Percentiles rank a stretch among this genome's conserved stretches.
These are phyloP conservation scores for Channa striata DNA, from an alignment of 2,797 vertebrate species.

Conservation along the genomic window DNA sequence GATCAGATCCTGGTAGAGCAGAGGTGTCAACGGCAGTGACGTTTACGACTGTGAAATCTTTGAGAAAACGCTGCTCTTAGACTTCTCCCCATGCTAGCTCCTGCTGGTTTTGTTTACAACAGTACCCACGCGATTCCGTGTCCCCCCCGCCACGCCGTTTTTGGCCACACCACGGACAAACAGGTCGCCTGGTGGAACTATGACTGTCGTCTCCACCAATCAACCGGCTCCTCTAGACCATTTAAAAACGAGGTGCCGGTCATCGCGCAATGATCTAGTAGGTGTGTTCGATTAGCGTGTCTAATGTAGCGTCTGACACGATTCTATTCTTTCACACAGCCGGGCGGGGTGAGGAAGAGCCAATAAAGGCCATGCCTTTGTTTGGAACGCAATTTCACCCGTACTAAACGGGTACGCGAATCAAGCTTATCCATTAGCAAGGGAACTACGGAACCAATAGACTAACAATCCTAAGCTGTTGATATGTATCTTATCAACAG, in stretches of 20 bases:
- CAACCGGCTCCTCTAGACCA: slow-evolving; percentile 86
- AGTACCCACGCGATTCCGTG: not conserved
- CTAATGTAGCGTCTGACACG: slow-evolving; percentile 3
- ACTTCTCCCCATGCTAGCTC: not conserved
- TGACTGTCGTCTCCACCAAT: slow-evolving; percentile 76
- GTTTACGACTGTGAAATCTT: not conserved
- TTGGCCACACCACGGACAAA: not conserved
- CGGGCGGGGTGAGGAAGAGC: slow-evolving; percentile 48
- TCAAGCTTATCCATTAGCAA: slow-evolving; percentile 38
- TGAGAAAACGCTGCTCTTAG: not conserved
- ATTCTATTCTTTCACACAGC: slow-evolving; percentile 23
- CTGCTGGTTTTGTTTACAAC: not conserved
- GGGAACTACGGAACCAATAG: slow-evolving; percentile 60
- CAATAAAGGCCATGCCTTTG: not conserved
- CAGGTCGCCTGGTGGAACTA: slow-evolving; percentile 8
- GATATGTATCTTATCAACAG: not conserved
- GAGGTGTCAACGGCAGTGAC: too few species aligned
- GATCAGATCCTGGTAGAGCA: too few species aligned
- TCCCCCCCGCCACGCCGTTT: not conserved
- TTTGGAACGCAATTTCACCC: not conserved
- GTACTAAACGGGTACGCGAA: not conserved
- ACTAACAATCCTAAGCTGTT: slow-evolving; percentile 17
- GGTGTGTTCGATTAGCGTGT: slow-evolving; percentile 62
- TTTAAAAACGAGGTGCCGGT: slow-evolving; percentile 96
- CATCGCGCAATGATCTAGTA: slow-evolving; percentile 79